phyloP scores from a whole-genome alignment of 1,140 invertebrate species.

The Armadillidium nasatum region DNA sequence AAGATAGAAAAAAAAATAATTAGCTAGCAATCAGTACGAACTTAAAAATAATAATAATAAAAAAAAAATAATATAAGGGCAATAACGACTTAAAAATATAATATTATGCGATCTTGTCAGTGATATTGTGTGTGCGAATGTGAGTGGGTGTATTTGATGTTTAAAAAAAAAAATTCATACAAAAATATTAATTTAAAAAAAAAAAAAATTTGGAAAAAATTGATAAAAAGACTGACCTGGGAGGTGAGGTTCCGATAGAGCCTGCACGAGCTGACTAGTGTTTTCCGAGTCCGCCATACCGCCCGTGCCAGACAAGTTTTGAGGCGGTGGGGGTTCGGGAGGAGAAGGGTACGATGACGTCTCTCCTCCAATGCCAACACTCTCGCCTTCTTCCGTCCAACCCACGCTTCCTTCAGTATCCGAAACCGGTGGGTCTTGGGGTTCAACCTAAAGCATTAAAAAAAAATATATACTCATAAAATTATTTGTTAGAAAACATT shows the following conservation, averaged over 20 bases:
- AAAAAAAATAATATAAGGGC: no score
- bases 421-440: neutral
- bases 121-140: neutral
- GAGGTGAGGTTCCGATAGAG: constrained; percentile 3
- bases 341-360: neutral
- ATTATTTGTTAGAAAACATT: no score
- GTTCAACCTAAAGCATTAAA: neutral
- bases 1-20: constrained; percentile 19
- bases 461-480: neutral
- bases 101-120: neutral
- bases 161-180: neutral
- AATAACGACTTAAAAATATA: no score
- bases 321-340: neutral
- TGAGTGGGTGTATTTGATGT: neutral
- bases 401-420: constrained; percentile 8
- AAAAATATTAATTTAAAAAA: neutral
- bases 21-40: constrained; percentile 4
- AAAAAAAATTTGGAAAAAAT: neutral
- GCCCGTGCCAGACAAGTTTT: neutral
- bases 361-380: neutral
- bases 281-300: neutral
- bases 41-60: no score
- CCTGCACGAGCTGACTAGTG: neutral
- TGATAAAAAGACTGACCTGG: neutral
- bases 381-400: neutral